phyloP scores from a whole-genome alignment of 2,888 invertebrate genomes.

The Hoplodrina blanda region DNA sequence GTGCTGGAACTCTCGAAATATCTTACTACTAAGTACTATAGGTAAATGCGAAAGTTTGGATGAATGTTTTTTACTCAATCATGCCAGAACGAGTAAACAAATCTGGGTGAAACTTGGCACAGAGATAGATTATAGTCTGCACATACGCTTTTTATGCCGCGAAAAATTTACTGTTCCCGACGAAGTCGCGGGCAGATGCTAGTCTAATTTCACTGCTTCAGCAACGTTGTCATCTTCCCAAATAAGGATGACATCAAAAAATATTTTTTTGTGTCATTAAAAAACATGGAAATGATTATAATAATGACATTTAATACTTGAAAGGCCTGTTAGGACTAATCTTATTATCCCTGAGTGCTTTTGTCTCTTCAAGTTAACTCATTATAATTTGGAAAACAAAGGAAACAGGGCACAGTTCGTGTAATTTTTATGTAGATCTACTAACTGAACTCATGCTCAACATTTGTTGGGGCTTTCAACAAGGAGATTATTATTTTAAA shows the following conservation, averaged over 20 bases:
- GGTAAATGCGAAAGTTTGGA: too few relatives aligned
- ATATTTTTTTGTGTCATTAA: conserved; percentile 25
- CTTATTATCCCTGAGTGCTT: conserved; percentile 56
- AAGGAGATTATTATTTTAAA: conserved; percentile 25
- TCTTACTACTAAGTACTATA: neutral
- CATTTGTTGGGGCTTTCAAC: conserved; percentile 13
- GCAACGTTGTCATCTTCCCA: neutral
- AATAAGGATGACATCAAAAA: conserved; percentile 5
- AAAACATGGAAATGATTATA: conserved; percentile 44
- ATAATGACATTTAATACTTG: conserved; percentile 51
- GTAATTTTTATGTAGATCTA: conserved; percentile 39
- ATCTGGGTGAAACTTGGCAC: too few relatives aligned
- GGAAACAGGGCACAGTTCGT: conserved; percentile 19
- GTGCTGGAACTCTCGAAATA: conserved; percentile 9
- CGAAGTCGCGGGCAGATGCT: too few relatives aligned
- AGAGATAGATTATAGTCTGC: too few relatives aligned
- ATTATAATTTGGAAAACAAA: conserved; percentile 59
- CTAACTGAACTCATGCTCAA: conserved; percentile 28
- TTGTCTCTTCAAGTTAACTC: conserved; percentile 56
- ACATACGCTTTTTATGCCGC: too few relatives aligned
- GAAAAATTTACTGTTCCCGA: too few relatives aligned
- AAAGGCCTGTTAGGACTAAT: conserved; percentile 53
- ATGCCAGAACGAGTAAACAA: too few relatives aligned
- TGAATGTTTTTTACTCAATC: too few relatives aligned
- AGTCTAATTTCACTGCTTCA: conserved; percentile 2